Percentiles rank a stretch among this genome's conserved stretches.
Conservation (phyloP, 1,140 invertebrate species). For the Coelopa frigida region DNA sequence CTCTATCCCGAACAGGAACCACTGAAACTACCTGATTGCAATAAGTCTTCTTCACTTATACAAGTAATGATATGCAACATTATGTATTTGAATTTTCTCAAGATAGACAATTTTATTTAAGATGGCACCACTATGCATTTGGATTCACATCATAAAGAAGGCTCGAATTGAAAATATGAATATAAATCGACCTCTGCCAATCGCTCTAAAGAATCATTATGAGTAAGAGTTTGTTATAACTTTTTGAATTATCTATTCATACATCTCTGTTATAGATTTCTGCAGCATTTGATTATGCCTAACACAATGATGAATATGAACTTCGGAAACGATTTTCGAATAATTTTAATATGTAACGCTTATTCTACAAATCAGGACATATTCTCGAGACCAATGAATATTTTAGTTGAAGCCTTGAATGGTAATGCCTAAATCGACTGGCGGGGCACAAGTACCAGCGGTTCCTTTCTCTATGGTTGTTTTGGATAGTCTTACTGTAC, state of each 20-base stretch:
- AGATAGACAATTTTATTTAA: conserved; percentile 8
- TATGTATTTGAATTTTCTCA: neutral
- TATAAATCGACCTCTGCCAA: conserved; percentile 71
- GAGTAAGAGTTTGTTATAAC: conserved; percentile 51
- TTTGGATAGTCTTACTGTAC: conserved; percentile 90
- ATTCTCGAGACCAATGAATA: conserved; percentile 77
- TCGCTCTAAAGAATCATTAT: conserved; percentile 75
- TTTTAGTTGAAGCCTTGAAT: conserved; percentile 80
- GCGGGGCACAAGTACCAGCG: conserved; percentile 49
- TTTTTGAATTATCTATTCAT: conserved; percentile 12
- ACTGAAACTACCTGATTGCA: conserved; percentile 81
- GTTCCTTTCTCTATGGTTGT: conserved; percentile 86
- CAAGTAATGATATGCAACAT: conserved; percentile 43
- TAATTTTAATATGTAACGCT: conserved; percentile 89
- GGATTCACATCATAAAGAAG: conserved; percentile 93
- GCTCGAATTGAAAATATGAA: conserved; percentile 75
- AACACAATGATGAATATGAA: conserved; percentile 56
- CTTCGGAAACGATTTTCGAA: conserved; percentile 78
- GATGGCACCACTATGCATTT: conserved; percentile 91
- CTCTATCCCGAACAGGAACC: conserved; percentile 89
- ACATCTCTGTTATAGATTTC: conserved; percentile 52
- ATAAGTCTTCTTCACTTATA: conserved; percentile 77
- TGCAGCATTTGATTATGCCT: conserved; percentile 73
- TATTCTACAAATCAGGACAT: conserved; percentile 85
- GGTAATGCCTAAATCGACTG: conserved; percentile 62